Conservation (phyloP, 2,797 vertebrate genomes). For the Vireo griseus region DNA sequence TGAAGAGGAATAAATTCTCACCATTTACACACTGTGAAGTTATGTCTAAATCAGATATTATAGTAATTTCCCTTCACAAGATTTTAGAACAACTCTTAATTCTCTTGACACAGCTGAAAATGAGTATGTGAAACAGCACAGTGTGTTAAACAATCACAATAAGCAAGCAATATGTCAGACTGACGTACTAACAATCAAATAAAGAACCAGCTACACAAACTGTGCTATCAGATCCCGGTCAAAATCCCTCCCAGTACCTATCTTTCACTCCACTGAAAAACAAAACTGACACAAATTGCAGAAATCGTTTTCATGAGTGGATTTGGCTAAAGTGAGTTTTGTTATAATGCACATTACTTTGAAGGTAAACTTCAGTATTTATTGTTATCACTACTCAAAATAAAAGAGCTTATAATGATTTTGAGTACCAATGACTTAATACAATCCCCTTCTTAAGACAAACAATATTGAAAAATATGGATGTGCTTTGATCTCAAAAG, state of each 20-base stretch:
- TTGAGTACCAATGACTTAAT: background rate
- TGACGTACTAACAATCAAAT: background rate
- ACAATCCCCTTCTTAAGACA: background rate
- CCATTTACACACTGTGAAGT: background rate
- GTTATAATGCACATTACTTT: background rate
- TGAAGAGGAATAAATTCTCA: background rate
- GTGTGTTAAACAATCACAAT: background rate
- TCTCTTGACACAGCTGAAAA: background rate
- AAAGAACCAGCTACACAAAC: background rate
- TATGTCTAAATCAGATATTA: background rate
- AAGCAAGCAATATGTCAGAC: background rate
- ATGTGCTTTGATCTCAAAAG: background rate
- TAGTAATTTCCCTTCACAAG: background rate
- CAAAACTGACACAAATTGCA: background rate
- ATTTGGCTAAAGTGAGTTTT: background rate
- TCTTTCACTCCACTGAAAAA: background rate
- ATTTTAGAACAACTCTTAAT: background rate
- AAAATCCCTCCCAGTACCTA: background rate
- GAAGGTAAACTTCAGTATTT: background rate
- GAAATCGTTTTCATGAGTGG: background rate
- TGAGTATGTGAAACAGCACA: background rate
- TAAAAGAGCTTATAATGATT: background rate
- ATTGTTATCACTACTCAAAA: background rate
- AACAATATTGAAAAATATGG: background rate
- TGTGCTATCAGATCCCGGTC: background rate